Evolutionary conservation across 2,113 vertebrate species (phyloP).

Genomic region (Galeopterus variegatus): DNA sequence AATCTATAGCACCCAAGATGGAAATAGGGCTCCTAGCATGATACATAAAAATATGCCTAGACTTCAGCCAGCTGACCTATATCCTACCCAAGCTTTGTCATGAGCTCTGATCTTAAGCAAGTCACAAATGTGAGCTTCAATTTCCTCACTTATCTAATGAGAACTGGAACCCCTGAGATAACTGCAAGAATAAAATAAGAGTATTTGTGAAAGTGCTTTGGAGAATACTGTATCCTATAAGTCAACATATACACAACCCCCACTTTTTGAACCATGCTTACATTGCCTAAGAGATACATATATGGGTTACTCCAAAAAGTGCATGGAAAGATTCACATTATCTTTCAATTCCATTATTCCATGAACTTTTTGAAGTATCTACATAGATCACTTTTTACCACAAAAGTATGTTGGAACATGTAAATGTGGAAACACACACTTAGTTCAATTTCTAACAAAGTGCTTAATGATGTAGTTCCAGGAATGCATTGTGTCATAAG

Average conservation of each 20-base stretch:
- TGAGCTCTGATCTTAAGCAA: neutral
- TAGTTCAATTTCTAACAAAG: slow-evolving; percentile 50
- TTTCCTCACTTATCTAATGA: neutral
- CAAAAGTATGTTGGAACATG: neutral
- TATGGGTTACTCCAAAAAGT: too few relatives aligned
- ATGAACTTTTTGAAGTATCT: too few relatives aligned
- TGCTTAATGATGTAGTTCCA: slow-evolving; percentile 42
- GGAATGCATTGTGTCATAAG: slow-evolving; percentile 32
- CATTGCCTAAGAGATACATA: neutral
- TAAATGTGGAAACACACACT: neutral
- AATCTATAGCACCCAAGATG: neutral
- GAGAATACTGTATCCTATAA: neutral
- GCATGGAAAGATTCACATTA: too few relatives aligned
- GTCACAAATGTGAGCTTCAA: neutral
- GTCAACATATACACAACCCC: neutral
- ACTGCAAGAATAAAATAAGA: neutral
- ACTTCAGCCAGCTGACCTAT: neutral
- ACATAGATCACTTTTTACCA: neutral
- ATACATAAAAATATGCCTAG: neutral
- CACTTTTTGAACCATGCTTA: neutral
- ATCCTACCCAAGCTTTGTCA: neutral
- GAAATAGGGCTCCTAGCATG: neutral
- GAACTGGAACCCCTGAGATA: neutral
- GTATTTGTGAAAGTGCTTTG: neutral
- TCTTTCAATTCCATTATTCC: too few relatives aligned